Conservation (phyloP, 2,113 vertebrate genomes). For the Atrichornis clamosus region DNA sequence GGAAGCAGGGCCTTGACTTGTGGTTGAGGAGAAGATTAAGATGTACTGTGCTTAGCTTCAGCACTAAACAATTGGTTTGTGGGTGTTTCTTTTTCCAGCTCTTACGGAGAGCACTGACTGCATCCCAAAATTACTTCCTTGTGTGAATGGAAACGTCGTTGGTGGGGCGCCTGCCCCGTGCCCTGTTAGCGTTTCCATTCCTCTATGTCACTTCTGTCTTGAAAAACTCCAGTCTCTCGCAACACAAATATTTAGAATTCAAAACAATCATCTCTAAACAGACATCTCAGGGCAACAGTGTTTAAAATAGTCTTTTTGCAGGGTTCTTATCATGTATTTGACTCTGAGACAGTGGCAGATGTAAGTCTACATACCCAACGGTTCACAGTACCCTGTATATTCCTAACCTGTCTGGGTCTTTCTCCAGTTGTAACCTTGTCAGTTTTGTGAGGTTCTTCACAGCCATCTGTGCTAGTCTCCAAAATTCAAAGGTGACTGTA, state of each 20-base stretch:
- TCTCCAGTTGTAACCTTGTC: slow-evolving; percentile 20
- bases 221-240: background rate
- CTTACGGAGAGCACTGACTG: background rate
- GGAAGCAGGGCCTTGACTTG: background rate
- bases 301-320: slow-evolving; percentile 13
- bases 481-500: slow-evolving; percentile 7
- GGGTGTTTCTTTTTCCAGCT: background rate
- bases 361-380: background rate
- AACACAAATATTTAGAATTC: background rate
- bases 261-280: background rate
- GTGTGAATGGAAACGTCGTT: background rate
- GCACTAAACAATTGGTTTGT: background rate
- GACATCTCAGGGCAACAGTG: background rate
- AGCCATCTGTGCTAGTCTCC: slow-evolving; percentile 52
- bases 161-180: background rate
- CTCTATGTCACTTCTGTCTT: background rate
- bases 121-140: background rate
- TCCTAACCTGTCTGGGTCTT: slow-evolving; percentile 54
- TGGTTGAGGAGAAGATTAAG: background rate
- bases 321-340: background rate
- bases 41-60: background rate
- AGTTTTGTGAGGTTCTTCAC: slow-evolving; percentile 47
- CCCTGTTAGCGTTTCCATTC: background rate
- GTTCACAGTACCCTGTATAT: background rate
- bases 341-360: background rate